phyloP scores from a whole-genome alignment of 2,113 vertebrate genomes.

The Amazona vittata region DNA sequence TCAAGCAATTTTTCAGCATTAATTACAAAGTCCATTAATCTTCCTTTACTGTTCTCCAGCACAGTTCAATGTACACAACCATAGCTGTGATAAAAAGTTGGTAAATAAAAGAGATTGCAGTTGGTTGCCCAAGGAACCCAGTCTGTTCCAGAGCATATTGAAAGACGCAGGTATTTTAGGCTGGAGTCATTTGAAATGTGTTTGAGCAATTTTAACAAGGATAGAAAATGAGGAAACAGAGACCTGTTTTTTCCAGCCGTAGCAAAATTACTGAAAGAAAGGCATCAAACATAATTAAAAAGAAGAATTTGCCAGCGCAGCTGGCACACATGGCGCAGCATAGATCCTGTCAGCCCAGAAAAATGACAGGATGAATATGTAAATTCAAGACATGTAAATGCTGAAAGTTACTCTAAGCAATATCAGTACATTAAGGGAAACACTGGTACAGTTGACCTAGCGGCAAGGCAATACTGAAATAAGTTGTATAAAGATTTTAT shows the following conservation, averaged over 20 bases:
- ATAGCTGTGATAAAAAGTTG: not conserved
- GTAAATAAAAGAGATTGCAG: not conserved
- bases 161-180: not conserved
- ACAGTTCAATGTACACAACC: not conserved
- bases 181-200: not conserved
- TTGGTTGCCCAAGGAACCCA: not conserved
- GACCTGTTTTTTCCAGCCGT: not conserved
- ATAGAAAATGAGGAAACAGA: not conserved
- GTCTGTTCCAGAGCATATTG: not conserved
- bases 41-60: not conserved
- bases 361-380: not conserved
- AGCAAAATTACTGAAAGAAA: not conserved
- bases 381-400: not conserved
- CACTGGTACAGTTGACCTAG: not conserved
- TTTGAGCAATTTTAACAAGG: not conserved
- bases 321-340: not conserved
- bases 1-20: not conserved
- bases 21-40: constrained; percentile 15
- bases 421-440: not conserved
- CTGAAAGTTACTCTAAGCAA: not conserved
- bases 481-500: not conserved
- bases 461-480: not conserved
- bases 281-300: not conserved
- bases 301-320: not conserved
- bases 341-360: not conserved